Percentiles rank a stretch among this genome's conserved stretches.
phyloP scores from a whole-genome alignment of 35 echinoderm and acorn worm species.

The Lytechinus variegatus region DNA sequence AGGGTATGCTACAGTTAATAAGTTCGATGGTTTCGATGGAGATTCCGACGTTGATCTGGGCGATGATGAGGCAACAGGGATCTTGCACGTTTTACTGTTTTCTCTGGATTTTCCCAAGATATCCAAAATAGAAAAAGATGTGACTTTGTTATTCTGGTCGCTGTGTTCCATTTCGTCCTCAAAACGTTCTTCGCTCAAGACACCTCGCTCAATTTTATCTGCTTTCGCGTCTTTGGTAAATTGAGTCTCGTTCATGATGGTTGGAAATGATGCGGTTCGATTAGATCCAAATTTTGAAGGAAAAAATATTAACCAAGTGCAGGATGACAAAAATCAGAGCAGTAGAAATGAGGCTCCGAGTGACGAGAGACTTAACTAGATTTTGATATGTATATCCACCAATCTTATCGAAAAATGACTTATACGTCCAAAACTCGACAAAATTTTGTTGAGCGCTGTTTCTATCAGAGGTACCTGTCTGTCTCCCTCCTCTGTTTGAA shows the following conservation, averaged over 20 bases:
- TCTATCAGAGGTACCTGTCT: neutral
- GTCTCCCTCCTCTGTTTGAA: neutral
- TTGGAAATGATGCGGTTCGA: neutral
- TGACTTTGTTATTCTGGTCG: slow-evolving; percentile 7
- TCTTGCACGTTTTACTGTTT: neutral
- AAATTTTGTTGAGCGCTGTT: neutral
- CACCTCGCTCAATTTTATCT: neutral
- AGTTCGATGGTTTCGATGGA: neutral
- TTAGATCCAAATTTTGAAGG: neutral
- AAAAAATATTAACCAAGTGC: neutral
- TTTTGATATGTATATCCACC: neutral
- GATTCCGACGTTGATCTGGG: neutral
- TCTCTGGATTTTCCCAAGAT: slow-evolving; percentile 51
- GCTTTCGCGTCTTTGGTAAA: slow-evolving; percentile 7
- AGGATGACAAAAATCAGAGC: neutral
- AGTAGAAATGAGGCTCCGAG: neutral
- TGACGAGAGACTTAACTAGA: neutral
- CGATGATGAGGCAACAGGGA: neutral
- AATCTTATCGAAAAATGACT: neutral
- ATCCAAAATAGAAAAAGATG: slow-evolving; percentile 62
- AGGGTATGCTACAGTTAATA: neutral
- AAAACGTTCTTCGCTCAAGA: neutral
- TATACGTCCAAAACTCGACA: neutral
- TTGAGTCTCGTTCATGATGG: neutral
- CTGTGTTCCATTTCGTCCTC: slow-evolving; percentile 1